Percentiles rank a stretch among this genome's conserved stretches.
Conservation (phyloP, 2,888 invertebrate genomes). For the Dolichopus griseipennis region DNA sequence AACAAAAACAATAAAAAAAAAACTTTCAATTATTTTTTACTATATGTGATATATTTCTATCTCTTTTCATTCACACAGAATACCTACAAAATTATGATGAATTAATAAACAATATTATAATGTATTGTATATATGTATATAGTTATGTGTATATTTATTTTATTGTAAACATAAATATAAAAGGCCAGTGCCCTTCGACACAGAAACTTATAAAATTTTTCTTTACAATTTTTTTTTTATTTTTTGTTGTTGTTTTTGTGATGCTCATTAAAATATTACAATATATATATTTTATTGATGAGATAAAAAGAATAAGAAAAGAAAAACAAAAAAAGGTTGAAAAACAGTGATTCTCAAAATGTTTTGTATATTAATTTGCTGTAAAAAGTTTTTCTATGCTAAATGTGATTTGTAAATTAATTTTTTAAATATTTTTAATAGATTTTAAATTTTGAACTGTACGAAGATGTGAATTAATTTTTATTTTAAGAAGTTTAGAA, state of each 20-base stretch:
- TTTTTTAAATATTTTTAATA: no score
- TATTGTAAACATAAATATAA: background rate
- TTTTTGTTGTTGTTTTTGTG: background rate
- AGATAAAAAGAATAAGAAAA: background rate
- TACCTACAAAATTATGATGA: no score
- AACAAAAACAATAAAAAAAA: no score
- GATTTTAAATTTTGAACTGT: no score
- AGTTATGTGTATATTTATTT: background rate
- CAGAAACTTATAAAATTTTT: background rate
- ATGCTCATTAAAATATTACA: background rate
- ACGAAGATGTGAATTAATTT: no score
- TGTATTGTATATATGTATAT: background rate
- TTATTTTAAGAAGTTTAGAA: no score
- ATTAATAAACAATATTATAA: no score
- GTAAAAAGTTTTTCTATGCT: no score
- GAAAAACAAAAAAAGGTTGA: background rate
- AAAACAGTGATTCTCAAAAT: background rate
- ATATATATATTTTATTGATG: background rate
- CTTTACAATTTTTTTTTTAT: background rate
- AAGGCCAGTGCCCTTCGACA: constrained; percentile 6
- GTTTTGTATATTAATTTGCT: no score
- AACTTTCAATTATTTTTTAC: background rate
- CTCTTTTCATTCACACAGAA: no score
- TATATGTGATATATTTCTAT: no score
- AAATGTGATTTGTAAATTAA: no score